Conservation (phyloP, 2,113 vertebrate genomes). For the Andinoacara biseriatus region DNA sequence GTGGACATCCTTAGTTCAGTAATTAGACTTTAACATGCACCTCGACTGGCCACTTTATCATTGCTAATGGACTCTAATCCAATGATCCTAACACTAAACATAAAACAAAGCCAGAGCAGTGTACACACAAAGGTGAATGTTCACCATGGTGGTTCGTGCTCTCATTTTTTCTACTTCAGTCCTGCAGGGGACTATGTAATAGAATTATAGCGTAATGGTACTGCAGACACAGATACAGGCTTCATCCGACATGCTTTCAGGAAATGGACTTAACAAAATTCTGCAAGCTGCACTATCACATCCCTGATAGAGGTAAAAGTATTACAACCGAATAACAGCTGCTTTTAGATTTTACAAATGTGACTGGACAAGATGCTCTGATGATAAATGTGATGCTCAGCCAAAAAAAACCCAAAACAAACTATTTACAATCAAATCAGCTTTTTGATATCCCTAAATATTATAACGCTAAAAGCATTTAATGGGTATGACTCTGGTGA, state of each 20-base stretch:
- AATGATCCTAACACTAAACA: conserved; percentile 14
- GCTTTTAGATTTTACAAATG: conserved; percentile 44
- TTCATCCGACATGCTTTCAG: conserved; percentile 56
- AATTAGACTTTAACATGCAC: conserved; percentile 5
- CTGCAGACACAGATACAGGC: conserved; percentile 52
- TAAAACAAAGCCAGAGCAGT: conserved; percentile 18
- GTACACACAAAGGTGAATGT: conserved; percentile 43
- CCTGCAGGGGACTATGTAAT: conserved; percentile 53
- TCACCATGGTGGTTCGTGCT: conserved; percentile 46
- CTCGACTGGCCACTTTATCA: conserved; percentile 17
- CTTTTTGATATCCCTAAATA: conserved; percentile 17
- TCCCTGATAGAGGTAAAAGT: conserved; percentile 58
- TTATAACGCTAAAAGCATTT: background rate
- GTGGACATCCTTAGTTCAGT: background rate
- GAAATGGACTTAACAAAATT: conserved; percentile 62
- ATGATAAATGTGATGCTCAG: conserved; percentile 31
- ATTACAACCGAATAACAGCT: conserved; percentile 50
- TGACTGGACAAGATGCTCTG: conserved; percentile 20
- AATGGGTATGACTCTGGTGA: background rate
- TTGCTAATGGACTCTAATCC: conserved; percentile 37
- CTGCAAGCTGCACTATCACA: conserved; percentile 35
- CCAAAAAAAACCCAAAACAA: conserved; percentile 26
- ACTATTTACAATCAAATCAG: conserved; percentile 4
- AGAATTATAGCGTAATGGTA: conserved; percentile 63
- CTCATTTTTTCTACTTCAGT: conserved; percentile 28